Evolutionary conservation across 2,888 invertebrate genomes (phyloP).

Genomic region (Ennomos erosarius): DNA sequence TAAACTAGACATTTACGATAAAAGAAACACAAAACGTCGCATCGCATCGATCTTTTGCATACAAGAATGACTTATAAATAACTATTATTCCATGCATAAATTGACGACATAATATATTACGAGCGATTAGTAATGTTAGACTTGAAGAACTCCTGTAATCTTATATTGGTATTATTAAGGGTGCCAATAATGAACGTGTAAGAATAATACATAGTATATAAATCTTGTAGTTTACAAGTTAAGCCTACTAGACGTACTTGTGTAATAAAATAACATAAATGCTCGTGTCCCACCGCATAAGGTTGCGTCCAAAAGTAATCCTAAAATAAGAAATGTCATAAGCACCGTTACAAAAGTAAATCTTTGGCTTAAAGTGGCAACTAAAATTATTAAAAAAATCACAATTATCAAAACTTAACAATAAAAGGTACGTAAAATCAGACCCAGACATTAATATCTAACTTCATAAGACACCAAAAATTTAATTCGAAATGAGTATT

Average conservation of each 20-base stretch:
- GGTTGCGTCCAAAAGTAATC: conserved; percentile 12
- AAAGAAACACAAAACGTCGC: conserved; percentile 2
- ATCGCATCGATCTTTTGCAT: not conserved
- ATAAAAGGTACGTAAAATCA: conserved; percentile 56
- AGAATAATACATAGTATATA: not conserved
- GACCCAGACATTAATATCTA: conserved; percentile 65
- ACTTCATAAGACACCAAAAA: conserved; percentile 51
- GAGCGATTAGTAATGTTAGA: too few relatives aligned
- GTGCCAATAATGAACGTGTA: too few relatives aligned
- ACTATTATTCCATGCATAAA: not conserved
- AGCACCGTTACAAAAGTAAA: conserved; percentile 62
- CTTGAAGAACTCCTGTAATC: too few relatives aligned
- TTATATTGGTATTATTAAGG: too few relatives aligned
- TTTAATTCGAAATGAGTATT: conserved; percentile 51
- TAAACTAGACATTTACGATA: conserved; percentile 3
- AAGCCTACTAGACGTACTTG: not conserved
- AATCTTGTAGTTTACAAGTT: not conserved
- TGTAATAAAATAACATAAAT: not conserved
- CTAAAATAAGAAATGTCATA: conserved; percentile 40
- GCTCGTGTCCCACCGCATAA: not conserved
- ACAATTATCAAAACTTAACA: conserved; percentile 64
- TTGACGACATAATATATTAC: too few relatives aligned
- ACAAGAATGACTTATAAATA: conserved; percentile 1
- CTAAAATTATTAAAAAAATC: conserved; percentile 53
- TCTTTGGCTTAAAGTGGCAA: conserved; percentile 78